phyloP scores from a whole-genome alignment of 1,140 invertebrate genomes.

The Drosophila lacertosa region DNA sequence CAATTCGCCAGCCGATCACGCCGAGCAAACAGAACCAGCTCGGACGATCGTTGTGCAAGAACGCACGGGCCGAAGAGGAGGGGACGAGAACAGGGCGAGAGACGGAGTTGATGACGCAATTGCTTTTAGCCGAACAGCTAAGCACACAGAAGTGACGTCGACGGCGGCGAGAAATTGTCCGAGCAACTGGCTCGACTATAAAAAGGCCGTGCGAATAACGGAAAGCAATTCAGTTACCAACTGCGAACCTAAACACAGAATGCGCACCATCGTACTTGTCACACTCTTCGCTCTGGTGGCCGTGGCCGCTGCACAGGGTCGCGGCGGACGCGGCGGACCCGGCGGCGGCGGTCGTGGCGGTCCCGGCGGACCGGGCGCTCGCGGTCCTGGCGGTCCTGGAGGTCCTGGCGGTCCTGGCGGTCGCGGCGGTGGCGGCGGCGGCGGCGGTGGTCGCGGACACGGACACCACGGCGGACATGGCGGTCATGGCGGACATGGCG shows the following conservation, averaged over 20 bases:
- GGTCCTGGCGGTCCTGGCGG: constrained; percentile 14
- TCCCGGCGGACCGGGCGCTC: neutral
- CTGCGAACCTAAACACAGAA: constrained; percentile 13
- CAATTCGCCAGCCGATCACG: no score
- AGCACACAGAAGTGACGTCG: constrained; percentile 35
- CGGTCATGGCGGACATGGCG: no score
- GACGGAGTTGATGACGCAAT: no score
- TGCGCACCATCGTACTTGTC: constrained; percentile 49
- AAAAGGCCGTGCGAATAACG: constrained; percentile 15
- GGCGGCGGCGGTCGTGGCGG: neutral
- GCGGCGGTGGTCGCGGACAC: constrained; percentile 3
- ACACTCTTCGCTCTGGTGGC: constrained; percentile 46
- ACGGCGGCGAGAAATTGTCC: neutral
- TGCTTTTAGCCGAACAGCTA: constrained; percentile 33
- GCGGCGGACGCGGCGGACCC: neutral
- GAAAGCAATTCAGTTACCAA: constrained; percentile 27
- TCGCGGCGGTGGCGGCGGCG: constrained; percentile 5
- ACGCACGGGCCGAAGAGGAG: no score
- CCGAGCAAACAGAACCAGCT: no score
- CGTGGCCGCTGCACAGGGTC: constrained; percentile 44
- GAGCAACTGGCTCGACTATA: constrained; percentile 26
- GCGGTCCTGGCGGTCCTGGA: neutral
- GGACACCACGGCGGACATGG: neutral
- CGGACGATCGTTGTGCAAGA: no score
- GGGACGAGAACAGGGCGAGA: no score